These are phyloP conservation scores for Apamea crenata DNA, from an alignment of 2,888 invertebrate species.

Conservation along the genomic window DNA sequence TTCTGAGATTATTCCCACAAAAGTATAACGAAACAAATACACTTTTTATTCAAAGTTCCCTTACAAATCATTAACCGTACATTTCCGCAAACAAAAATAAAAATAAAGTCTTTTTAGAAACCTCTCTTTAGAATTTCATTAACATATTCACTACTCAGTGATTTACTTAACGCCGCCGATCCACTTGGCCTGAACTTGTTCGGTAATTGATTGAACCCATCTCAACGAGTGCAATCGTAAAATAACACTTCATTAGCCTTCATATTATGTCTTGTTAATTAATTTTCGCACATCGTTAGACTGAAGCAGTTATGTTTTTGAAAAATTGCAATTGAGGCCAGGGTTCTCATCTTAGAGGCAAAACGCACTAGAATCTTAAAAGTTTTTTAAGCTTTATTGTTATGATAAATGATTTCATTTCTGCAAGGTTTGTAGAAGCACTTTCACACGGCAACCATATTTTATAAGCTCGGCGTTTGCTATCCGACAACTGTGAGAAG, in stretches of 20 bases:
- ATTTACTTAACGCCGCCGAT: slow-evolving; percentile 39
- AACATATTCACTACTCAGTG: slow-evolving; percentile 36
- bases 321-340: slow-evolving; percentile 2
- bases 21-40: background rate
- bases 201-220: slow-evolving; percentile 62
- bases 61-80: background rate
- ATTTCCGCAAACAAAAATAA: background rate
- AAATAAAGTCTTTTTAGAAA: slow-evolving; percentile 9
- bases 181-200: slow-evolving; percentile 32
- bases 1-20: background rate
- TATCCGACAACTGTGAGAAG: too few relatives aligned
- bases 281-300: slow-evolving; percentile 41
- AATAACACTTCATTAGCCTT: slow-evolving; percentile 67
- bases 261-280: slow-evolving; percentile 66
- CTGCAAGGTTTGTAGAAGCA: background rate
- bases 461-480: background rate
- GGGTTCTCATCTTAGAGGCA: background rate
- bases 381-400: background rate
- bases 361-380: background rate
- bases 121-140: slow-evolving; percentile 27
- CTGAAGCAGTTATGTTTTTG: slow-evolving; percentile 1
- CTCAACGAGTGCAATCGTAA: slow-evolving; percentile 58
- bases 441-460: background rate
- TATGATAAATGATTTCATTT: background rate
- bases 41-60: background rate